phyloP scores from a whole-genome alignment of 1,140 invertebrate species.

The Pogonomyrmex barbatus region DNA sequence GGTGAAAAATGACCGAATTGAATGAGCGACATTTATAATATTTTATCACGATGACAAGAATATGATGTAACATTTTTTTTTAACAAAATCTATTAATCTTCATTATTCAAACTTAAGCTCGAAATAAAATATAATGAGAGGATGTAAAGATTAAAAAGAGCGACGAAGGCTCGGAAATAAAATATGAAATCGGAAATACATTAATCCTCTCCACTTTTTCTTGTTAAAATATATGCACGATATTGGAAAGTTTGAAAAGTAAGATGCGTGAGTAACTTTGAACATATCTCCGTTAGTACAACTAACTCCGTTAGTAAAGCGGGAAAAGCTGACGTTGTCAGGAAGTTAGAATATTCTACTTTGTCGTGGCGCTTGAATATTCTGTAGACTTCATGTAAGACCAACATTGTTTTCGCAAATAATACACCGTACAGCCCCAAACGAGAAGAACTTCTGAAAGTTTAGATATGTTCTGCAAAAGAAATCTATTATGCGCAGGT shows the following conservation, averaged over 20 bases:
- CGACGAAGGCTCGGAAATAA: not conserved
- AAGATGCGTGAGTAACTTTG: slow-evolving; percentile 20
- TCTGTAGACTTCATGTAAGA: slow-evolving; percentile 39
- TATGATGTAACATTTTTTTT: not conserved
- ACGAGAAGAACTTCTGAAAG: slow-evolving; percentile 34
- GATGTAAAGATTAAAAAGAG: not conserved
- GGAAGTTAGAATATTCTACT: slow-evolving; percentile 54
- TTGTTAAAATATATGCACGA: slow-evolving; percentile 20
- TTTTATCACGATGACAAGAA: not conserved
- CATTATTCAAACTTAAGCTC: not conserved
- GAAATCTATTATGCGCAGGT: slow-evolving; percentile 20
- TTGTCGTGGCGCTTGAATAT: slow-evolving; percentile 53
- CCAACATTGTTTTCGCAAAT: slow-evolving; percentile 53
- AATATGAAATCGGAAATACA: not conserved
- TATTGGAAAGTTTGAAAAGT: slow-evolving; percentile 33
- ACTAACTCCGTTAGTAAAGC: not conserved
- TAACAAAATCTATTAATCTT: not conserved
- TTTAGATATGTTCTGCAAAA: slow-evolving; percentile 16
- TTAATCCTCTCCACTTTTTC: not conserved
- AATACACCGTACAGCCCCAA: slow-evolving; percentile 31
- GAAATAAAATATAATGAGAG: not conserved
- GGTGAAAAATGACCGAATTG: not conserved
- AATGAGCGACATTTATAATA: not conserved
- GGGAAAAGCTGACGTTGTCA: slow-evolving; percentile 35
- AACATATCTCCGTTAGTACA: slow-evolving; percentile 17